Evolutionary conservation across 2,888 invertebrate genomes (phyloP).

Genomic region (Pocota personata): DNA sequence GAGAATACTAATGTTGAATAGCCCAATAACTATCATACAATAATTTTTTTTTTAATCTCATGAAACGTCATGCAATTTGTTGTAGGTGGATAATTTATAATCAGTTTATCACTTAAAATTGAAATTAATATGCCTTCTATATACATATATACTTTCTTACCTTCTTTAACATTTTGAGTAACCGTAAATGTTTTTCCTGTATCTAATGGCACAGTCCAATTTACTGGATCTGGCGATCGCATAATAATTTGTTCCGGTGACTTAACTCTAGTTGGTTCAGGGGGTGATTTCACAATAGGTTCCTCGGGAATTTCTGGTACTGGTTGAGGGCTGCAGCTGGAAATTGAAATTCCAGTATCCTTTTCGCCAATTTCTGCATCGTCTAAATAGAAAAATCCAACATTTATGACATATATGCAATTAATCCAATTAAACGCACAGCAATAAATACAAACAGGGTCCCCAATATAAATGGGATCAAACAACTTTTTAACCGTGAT

Average conservation of each 20-base stretch:
- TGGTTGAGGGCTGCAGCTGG: constrained; percentile 81
- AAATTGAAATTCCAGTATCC: constrained; percentile 81
- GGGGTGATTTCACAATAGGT: constrained; percentile 94
- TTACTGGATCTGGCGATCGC: constrained; percentile 96
- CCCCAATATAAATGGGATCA: background rate
- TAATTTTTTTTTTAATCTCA: too few relatives aligned
- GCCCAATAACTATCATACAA: too few relatives aligned
- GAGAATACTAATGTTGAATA: too few relatives aligned
- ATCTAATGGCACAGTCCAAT: constrained; percentile 97
- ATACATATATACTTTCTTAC: constrained; percentile 83
- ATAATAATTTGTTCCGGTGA: constrained; percentile 96
- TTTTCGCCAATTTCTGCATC: constrained; percentile 79
- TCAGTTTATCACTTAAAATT: too few relatives aligned
- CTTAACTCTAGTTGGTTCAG: constrained; percentile 96
- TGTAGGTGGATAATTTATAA: too few relatives aligned
- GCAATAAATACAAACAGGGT: background rate
- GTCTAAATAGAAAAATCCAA: constrained; percentile 76
- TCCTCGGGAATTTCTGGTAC: constrained; percentile 83
- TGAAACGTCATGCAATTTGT: too few relatives aligned
- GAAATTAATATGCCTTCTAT: too few relatives aligned
- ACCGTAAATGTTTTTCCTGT: constrained; percentile 97
- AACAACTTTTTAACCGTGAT: too few relatives aligned
- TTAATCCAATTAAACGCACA: background rate
- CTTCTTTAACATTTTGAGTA: constrained; percentile 94
- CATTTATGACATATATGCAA: background rate